Evolutionary conservation across 2,113 vertebrate species (phyloP), one percentile per base, ranked within the genome.

Genomic region (Mirza zaza): DNA sequence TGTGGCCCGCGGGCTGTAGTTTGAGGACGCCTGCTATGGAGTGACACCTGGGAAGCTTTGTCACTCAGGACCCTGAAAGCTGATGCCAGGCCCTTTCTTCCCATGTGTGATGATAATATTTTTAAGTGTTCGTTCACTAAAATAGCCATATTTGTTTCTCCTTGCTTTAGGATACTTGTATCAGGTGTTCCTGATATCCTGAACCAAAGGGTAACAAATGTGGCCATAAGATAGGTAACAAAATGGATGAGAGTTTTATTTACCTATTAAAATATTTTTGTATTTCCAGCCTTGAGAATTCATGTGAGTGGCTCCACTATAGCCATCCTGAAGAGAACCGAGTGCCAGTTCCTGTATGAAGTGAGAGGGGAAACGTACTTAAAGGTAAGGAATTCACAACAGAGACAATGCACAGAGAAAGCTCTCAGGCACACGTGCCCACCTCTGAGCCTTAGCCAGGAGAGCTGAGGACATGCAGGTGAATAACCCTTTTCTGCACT

Each of bases 311-410:
- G 99, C 96, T 99, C 99, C 67, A 99, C 99, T 20, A 99, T 99
- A 85, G 98, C 98, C 95, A 99, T 99, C 98, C 98, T 99, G 89
- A 99, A 99, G 98, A 99, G 99, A 98, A 99, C 99, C 1, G 99
- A 99, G 93, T 99, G 99, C 93, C 98, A 97, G 94, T 99, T 99
- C 98, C 98, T 99, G 87, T 99, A 99, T 6, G 99, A 99, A 98
- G 96, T 97, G 76, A 98, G 99, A 98, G 99, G 99, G 97, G 99
- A 99, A 98, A 99, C 99, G 0, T 99, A 99, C 97, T 98, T 99
- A 87, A 99, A 99, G 99, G 99, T 99, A 97, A 98, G 76, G 45
- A 76, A 52, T 71, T 25, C 25, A 3, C 52, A 48, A 5, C 45
- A 48, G 59, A 73, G 61, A 23, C 5, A 13, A 14, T 5, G 9